A percentile compares a stretch with the other conserved stretches of the same genome.
These are phyloP conservation scores for Nasua narica DNA, from an alignment of 2,797 vertebrate species.

Conservation along the genomic window DNA sequence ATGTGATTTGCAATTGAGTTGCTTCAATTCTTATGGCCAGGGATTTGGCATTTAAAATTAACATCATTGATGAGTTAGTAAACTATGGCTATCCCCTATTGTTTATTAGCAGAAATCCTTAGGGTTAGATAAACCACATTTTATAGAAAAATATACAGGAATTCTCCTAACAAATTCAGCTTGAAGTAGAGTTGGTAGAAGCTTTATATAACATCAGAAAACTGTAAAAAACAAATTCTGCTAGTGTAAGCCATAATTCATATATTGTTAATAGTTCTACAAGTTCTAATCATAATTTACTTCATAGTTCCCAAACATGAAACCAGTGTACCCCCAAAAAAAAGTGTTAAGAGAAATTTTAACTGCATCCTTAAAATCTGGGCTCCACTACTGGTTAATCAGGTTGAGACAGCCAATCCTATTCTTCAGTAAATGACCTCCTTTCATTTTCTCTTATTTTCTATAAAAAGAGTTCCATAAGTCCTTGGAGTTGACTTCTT, in stretches of 20 bases:
- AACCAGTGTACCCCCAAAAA: neutral
- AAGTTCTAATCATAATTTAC: neutral
- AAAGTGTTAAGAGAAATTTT: neutral
- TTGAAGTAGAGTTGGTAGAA: neutral
- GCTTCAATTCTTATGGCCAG: neutral
- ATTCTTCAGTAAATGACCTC: neutral
- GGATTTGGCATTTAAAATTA: neutral
- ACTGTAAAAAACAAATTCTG: neutral
- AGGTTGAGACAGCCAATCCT: neutral
- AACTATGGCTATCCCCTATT: accelerated
- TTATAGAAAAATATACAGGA: neutral
- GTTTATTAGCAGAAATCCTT: neutral
- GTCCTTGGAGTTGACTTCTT: neutral
- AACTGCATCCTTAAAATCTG: neutral
- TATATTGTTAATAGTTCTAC: neutral
- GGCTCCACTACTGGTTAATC: neutral
- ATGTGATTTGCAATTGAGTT: neutral
- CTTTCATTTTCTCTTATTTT: neutral
- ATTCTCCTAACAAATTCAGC: neutral
- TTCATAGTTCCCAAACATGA: neutral
- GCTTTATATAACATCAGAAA: neutral
- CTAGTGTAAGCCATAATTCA: neutral
- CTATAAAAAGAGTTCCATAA: neutral
- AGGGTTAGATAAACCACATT: neutral
- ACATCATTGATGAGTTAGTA: neutral